These are phyloP conservation scores for Drosophila azteca DNA, from an alignment of 1,140 invertebrate species.

Conservation along the genomic window DNA sequence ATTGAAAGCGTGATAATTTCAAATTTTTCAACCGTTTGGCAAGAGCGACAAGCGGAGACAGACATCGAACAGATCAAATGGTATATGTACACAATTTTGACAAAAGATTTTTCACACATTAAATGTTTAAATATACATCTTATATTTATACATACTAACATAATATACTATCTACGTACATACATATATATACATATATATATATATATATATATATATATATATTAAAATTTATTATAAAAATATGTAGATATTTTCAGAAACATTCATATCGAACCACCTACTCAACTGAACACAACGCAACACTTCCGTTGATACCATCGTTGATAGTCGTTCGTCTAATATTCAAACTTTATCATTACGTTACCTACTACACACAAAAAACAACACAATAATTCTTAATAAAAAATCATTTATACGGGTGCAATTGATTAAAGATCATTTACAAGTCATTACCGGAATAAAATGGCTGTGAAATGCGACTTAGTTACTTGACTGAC, in stretches of 20 bases:
- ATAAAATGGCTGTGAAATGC: too few species aligned
- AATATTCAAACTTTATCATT: too few species aligned
- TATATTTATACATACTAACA: slow-evolving; percentile 21
- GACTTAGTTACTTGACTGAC: too few species aligned
- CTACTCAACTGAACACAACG: too few species aligned
- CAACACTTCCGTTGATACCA: too few species aligned
- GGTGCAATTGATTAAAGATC: too few species aligned
- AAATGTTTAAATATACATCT: slow-evolving; percentile 26
- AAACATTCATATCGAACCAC: background rate
- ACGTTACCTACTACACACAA: too few species aligned
- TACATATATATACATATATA: slow-evolving; percentile 14
- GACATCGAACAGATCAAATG: slow-evolving; percentile 37
- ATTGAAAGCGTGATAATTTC: slow-evolving; percentile 14
- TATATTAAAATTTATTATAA: background rate
- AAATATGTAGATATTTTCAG: too few species aligned
- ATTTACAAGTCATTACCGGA: too few species aligned
- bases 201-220: slow-evolving; percentile 3
- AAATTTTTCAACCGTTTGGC: slow-evolving; percentile 39
- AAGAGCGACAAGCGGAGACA: slow-evolving; percentile 55
- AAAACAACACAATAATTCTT: too few species aligned
- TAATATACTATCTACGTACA: slow-evolving; percentile 17
- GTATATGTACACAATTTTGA: slow-evolving; percentile 37
- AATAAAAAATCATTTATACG: too few species aligned
- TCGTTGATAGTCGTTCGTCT: too few species aligned
- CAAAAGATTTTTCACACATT: slow-evolving; percentile 46